Evolutionary conservation across 1,140 invertebrate genomes (phyloP).

Genomic region (Papilio helenus): DNA sequence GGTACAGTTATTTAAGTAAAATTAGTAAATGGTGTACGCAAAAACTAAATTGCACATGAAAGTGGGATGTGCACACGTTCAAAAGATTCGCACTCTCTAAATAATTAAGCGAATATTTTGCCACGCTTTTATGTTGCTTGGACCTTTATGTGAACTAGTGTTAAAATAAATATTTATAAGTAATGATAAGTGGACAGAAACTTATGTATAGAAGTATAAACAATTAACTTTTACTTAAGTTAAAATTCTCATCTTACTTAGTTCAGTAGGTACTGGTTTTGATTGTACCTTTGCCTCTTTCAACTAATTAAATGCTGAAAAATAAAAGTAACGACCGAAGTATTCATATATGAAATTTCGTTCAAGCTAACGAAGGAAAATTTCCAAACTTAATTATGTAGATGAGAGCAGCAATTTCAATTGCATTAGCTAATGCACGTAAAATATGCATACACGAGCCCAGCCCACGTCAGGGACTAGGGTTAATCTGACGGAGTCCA

Average conservation of each 20-base stretch:
- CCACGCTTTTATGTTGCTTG: not conserved
- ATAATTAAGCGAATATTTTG: constrained; percentile 4
- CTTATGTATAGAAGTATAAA: no score
- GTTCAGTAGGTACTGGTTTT: no score
- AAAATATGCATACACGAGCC: constrained; percentile 33
- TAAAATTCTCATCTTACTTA: no score
- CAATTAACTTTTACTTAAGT: no score
- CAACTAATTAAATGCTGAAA: not conserved
- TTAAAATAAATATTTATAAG: not conserved
- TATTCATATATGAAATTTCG: constrained; percentile 14
- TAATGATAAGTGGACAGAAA: not conserved
- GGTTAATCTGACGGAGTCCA: constrained; percentile 30
- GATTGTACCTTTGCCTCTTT: not conserved
- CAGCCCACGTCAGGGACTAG: not conserved
- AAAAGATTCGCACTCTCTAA: constrained; percentile 2
- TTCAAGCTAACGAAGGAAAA: constrained; percentile 37
- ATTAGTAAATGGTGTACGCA: not conserved
- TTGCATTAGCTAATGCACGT: constrained; percentile 37
- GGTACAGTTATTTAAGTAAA: not conserved
- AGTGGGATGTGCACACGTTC: constrained; percentile 17
- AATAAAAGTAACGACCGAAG: not conserved
- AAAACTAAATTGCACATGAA: constrained; percentile 27
- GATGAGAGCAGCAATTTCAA: constrained; percentile 38
- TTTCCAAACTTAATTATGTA: constrained; percentile 37
- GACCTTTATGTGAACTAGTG: not conserved